Evolutionary conservation across 2,113 vertebrate species (phyloP), one percentile per base, ranked within the genome.

Genomic region (Hiodon tergisus): DNA sequence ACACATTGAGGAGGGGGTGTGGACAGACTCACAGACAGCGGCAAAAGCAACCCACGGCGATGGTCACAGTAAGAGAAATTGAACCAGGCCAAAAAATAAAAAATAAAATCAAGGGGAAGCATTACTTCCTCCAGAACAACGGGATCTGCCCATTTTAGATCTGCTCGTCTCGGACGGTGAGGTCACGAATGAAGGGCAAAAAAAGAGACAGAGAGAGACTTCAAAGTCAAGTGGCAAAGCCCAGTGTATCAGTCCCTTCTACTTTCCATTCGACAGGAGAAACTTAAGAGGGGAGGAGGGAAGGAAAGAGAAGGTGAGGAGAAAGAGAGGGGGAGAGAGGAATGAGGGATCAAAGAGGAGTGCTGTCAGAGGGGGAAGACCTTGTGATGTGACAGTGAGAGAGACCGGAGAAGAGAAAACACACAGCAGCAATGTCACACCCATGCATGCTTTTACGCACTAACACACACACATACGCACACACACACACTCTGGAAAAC

Each of bases 311-410:
- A 62, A 48, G 52, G 67, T 51, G 68, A 71, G 69, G 58, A 51
- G 11, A 62, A 60, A 61, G 17, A 61, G 52, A 61, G 53, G 58
- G 57, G 13, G 13, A 11, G 60, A 47, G 11, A 17, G 58, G 58
- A 63, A 31, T n/a, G 13, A 59, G 55, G 74, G 13, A 75, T 75
- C 54, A 75, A 69, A 75, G 66, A 59, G 46, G 67, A 62, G 48
- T 58, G 61, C 31, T 69, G 67, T 55, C 52, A 69, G 58, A 53
- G 68, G 66, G 60, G 60, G 59, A 58, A 68, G 55, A 47, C 17
- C 62, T 60, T 51, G 71, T 62, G 71, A 59, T 72, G 71, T 72
- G 71, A 72, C 59, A 66, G 31, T 51, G 59, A 57, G 57, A 63
- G 14, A 60, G 71, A 60, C 57, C n/a, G 71, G 17, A 52, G 7